A percentile compares a stretch with the other conserved stretches of the same genome.
phyloP scores from a whole-genome alignment of 2,888 invertebrate species.

The Thalpophila matura region DNA sequence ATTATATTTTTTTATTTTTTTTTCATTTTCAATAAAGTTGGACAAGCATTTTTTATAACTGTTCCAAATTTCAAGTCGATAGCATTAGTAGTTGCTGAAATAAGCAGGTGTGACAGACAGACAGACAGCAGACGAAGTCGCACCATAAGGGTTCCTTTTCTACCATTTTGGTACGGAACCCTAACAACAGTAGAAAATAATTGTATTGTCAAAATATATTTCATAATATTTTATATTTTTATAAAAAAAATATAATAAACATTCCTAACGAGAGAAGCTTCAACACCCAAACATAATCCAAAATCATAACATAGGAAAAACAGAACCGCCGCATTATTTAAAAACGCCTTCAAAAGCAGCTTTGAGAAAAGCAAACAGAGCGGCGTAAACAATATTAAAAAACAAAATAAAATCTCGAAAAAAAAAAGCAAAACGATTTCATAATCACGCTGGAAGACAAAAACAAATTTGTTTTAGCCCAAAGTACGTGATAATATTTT shows the following conservation, averaged over 20 bases:
- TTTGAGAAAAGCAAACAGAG: slow-evolving; percentile 43
- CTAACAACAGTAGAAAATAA: too few relatives aligned
- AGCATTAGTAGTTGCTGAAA: too few relatives aligned
- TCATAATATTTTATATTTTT: too few relatives aligned
- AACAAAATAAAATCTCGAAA: slow-evolving; percentile 29
- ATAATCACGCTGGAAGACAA: slow-evolving; percentile 55
- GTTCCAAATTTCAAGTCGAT: too few relatives aligned
- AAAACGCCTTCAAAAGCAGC: slow-evolving; percentile 45
- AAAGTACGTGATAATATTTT: slow-evolving; percentile 61
- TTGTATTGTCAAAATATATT: too few relatives aligned
- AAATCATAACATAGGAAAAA: slow-evolving; percentile 35
- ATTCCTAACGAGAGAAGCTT: not conserved
- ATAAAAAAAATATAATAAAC: not conserved
- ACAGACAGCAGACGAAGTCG: too few relatives aligned
- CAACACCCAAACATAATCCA: slow-evolving; percentile 12
- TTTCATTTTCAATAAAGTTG: too few relatives aligned
- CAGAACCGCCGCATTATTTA: slow-evolving; percentile 29
- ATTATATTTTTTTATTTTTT: too few relatives aligned
- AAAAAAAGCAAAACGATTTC: slow-evolving; percentile 41
- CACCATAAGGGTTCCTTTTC: too few relatives aligned
- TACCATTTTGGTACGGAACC: too few relatives aligned
- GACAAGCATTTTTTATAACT: too few relatives aligned
- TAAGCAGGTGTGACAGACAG: too few relatives aligned
- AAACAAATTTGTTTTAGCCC: slow-evolving; percentile 57
- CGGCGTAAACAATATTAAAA: slow-evolving; percentile 49